Base-by-base conservation (phyloP, 1,140 invertebrate genomes). In the Drosophila erecta region DNA sequence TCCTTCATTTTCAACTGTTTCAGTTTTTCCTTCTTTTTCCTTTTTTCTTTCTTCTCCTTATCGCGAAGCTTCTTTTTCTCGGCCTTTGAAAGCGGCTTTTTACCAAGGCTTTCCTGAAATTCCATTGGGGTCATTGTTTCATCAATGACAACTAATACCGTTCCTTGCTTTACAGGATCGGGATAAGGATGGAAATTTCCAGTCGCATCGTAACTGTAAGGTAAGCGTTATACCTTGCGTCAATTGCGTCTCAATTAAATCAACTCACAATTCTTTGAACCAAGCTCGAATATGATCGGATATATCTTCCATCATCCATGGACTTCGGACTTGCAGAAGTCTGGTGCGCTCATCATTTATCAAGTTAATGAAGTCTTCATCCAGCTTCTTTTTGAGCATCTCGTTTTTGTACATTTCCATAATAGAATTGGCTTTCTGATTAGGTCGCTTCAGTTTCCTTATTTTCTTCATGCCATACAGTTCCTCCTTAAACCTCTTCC, bases 291-390 rank as follows among this genome's bases (percentile, higher is more conserved):
- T 94, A 91, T 96, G 95, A 56, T 94, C 94, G 2, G 94, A 93
- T 64, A 96, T 95, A 78, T 96, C 95, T 76, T 96, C 95, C 92
- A 95, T 94, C 41, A 96, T 90, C 57, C 93, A 93, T 2, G 94
- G 94, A 53, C 93, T 93, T 54, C 93, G 92, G 3, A 94, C 87
- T 86, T 93, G 93, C 43, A 94, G 73, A 11, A 95, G 93, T 57
- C 93, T 93, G 2, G 91, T 81, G 66, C 93, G 93, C 90, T 95
- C 94, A 55, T 94, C 93, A 12, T 93, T 66, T 54, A 93, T 94
- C n/a, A 93, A 84, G 57, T 94, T 74, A 24, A 94, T 57, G 72
- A 93, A 94, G 30, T 93, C 91, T 43, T 93, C 90, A 27, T 94
- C 93, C 30, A 91, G 70, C 35, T 79, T 73, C 38, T 47, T 58